Percentiles rank a stretch among this genome's conserved stretches.
These are phyloP conservation scores for Drosophila pachea DNA, from an alignment of 1,140 invertebrate species.

Conservation along the genomic window DNA sequence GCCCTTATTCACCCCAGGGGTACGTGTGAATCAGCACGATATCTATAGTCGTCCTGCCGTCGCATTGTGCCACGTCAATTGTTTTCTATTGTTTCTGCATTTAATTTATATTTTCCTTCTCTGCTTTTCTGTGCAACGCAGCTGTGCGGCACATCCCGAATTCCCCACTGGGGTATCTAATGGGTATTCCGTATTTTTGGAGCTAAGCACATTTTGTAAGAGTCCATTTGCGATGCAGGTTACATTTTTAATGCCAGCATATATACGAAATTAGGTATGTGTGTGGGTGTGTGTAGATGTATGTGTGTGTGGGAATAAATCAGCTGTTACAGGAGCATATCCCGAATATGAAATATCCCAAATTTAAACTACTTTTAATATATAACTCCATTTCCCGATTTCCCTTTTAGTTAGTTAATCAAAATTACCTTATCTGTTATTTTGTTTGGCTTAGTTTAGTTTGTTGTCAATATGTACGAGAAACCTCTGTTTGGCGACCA, in stretches of 20 bases:
- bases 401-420: too few relatives aligned
- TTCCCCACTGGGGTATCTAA: slow-evolving; percentile 4
- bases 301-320: slow-evolving; percentile 11
- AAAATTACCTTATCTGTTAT: too few relatives aligned
- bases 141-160: slow-evolving; percentile 31
- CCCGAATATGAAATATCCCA: too few relatives aligned
- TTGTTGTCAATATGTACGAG: too few relatives aligned
- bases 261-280: slow-evolving; percentile 2
- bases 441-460: too few relatives aligned
- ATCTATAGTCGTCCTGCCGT: slow-evolving; percentile 34
- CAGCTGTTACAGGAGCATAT: not conserved
- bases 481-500: too few relatives aligned
- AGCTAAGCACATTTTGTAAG: slow-evolving; percentile 11
- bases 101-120: slow-evolving; percentile 10
- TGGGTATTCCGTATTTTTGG: slow-evolving; percentile 40
- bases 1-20: slow-evolving; percentile 55
- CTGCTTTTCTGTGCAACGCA: slow-evolving; percentile 26
- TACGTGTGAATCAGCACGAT: slow-evolving; percentile 61
- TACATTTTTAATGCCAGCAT: slow-evolving; percentile 44
- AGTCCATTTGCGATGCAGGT: slow-evolving; percentile 33
- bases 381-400: too few relatives aligned
- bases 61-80: slow-evolving; percentile 43
- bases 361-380: too few relatives aligned
- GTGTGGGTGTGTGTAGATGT: slow-evolving; percentile 6
- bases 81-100: slow-evolving; percentile 36